Evolutionary conservation across 2,888 invertebrate genomes (phyloP), one percentile per base, ranked within the genome.

Genomic region (Amphiduros pacificus): DNA sequence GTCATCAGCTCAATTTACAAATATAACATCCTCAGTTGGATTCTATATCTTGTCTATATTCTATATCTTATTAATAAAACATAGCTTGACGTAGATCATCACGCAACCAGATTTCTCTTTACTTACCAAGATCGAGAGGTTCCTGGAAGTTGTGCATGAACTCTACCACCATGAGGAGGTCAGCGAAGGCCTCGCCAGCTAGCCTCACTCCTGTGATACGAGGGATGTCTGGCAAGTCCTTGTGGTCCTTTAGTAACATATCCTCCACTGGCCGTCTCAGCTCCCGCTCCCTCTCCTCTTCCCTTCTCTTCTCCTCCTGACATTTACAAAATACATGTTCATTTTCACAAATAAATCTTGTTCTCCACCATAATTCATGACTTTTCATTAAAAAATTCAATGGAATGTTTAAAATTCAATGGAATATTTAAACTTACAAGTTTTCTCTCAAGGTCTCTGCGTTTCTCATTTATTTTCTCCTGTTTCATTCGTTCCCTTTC

Each of bases 131-230:
- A 59, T 94, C 95, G 1, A 98, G 86, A 0, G 94, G 93, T 82
- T 93, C 93, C 6, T 93, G 94, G 79, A 98, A 98, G 84, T 95
- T 97, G 76, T 95, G 92, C 70, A 97, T 86, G 81, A 98, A 98
- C 85, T 98, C 97, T 77, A 92, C 91, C n/a, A 94, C 91, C 90
- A 97, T 96, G 26, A 98, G 85, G 49, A 92, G 86, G 82, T 97
- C 93, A 0, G 93, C 91, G 85, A 95, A 93, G 0, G 95, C 94
- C 77, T 91, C 89, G 0, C 94, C 94, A 0, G 91, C 87, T 56
- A 98, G 84, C 76, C 89, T 88, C 60, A 93, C 85, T 1, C 92
- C 92, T 0, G 90, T 88, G 71, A 97, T 89, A 69, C 94, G 86
- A 60, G 89, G 88, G 58, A 92, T 84, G 2, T 80, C 81, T 4